phyloP scores from a whole-genome alignment of 1,140 invertebrate species.

The Papilio machaon region DNA sequence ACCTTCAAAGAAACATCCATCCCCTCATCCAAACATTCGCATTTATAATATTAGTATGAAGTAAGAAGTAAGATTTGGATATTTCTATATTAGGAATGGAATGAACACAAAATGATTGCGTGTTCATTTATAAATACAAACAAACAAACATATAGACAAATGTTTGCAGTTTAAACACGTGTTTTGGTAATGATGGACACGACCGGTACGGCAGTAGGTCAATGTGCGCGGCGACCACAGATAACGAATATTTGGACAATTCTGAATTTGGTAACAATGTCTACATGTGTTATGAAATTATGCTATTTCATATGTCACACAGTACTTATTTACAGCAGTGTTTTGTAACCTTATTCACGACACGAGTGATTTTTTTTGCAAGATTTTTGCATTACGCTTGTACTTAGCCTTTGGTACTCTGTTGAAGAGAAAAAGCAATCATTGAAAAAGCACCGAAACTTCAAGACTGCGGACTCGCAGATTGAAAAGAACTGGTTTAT shows the following conservation, averaged over 20 bases:
- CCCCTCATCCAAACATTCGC: no score
- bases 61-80: no score
- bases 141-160: background rate
- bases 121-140: background rate
- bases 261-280: constrained; percentile 12
- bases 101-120: background rate
- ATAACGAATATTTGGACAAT: constrained; percentile 18
- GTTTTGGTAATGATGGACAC: background rate
- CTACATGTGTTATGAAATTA: constrained; percentile 5
- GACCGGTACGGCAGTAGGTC: constrained; percentile 9
- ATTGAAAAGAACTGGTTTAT: no score
- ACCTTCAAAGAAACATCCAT: no score
- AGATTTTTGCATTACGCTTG: no score
- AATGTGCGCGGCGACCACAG: background rate
- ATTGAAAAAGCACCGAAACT: no score
- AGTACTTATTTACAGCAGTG: background rate
- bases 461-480: no score
- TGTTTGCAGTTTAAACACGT: background rate
- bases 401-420: no score
- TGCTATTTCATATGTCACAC: background rate
- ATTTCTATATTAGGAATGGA: background rate
- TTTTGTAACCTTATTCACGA: background rate
- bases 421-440: no score
- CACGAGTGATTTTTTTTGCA: background rate
- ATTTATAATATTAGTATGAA: no score